Percentiles rank a stretch among this genome's conserved stretches.
Evolutionary conservation across 1,140 invertebrate genomes (phyloP).

Genomic region (Odontomachus brunneus): DNA sequence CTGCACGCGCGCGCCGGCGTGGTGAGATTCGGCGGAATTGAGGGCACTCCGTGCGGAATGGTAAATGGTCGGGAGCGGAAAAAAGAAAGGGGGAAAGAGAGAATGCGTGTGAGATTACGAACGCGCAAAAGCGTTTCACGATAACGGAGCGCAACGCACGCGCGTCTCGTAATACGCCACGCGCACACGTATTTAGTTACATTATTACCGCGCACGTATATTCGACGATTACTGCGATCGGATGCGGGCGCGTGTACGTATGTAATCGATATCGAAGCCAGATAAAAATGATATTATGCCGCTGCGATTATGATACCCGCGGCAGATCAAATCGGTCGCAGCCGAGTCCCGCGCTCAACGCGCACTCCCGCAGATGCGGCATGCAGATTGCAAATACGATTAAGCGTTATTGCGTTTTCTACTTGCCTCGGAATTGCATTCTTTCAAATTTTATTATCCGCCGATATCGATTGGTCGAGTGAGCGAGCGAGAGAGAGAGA

Average conservation of each 20-base stretch:
- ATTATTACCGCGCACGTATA: constrained; percentile 34
- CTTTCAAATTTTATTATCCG: constrained; percentile 59
- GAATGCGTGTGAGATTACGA: too few species aligned
- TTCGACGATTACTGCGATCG: constrained; percentile 24
- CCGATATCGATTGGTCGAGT: constrained; percentile 54
- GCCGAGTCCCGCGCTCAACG: constrained; percentile 13
- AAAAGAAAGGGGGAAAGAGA: not conserved
- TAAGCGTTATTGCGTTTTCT: constrained; percentile 60
- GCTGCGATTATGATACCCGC: constrained; percentile 58
- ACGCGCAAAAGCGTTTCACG: too few species aligned
- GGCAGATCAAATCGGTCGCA: constrained; percentile 40
- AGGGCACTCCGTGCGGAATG: constrained; percentile 16
- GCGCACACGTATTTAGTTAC: constrained; percentile 42
- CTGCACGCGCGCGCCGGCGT: not conserved
- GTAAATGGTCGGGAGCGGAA: too few species aligned
- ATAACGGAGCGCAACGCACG: not conserved
- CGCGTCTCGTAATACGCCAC: not conserved
- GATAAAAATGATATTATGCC: constrained; percentile 58
- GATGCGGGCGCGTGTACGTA: constrained; percentile 38
- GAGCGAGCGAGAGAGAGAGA: too few species aligned
- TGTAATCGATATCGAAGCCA: constrained; percentile 59
- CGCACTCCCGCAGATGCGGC: constrained; percentile 35
- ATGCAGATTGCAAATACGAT: constrained; percentile 60
- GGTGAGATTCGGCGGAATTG: constrained; percentile 13
- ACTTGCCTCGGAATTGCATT: constrained; percentile 58